Conservation (phyloP, 2,113 vertebrate species). For the Periophthalmus modestus region DNA sequence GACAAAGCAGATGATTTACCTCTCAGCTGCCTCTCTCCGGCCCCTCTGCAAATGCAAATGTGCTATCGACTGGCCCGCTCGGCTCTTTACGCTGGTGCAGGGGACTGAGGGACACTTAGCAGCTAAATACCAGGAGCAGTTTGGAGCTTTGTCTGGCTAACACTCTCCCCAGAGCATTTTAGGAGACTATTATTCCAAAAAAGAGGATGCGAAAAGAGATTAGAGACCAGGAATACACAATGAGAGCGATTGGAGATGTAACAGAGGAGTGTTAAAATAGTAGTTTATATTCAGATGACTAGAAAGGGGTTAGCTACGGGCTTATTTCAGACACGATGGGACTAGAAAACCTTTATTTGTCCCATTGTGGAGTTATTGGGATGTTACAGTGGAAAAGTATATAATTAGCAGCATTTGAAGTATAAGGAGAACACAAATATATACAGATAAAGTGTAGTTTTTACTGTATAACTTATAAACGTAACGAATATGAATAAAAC, state of each 20-base stretch:
- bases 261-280: neutral
- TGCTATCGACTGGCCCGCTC: neutral
- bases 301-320: neutral
- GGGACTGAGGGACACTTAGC: constrained; percentile 3
- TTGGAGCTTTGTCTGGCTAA: constrained; percentile 3
- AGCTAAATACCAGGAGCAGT: constrained; percentile 3
- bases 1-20: neutral
- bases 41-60: constrained; percentile 2
- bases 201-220: neutral
- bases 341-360: neutral
- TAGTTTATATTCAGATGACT: neutral
- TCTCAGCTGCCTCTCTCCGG: neutral
- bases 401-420: neutral
- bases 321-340: neutral
- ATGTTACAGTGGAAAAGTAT: neutral
- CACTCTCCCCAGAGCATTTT: neutral
- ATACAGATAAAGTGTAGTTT: no score
- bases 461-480: no score
- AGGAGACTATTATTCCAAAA: neutral
- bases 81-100: neutral
- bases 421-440: neutral
- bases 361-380: neutral
- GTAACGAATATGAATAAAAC: no score
- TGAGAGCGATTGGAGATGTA: neutral
- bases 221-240: neutral